These are phyloP conservation scores for Alviniconcha marisindica DNA, from an alignment of 1,140 invertebrate genomes.

Conservation along the genomic window DNA sequence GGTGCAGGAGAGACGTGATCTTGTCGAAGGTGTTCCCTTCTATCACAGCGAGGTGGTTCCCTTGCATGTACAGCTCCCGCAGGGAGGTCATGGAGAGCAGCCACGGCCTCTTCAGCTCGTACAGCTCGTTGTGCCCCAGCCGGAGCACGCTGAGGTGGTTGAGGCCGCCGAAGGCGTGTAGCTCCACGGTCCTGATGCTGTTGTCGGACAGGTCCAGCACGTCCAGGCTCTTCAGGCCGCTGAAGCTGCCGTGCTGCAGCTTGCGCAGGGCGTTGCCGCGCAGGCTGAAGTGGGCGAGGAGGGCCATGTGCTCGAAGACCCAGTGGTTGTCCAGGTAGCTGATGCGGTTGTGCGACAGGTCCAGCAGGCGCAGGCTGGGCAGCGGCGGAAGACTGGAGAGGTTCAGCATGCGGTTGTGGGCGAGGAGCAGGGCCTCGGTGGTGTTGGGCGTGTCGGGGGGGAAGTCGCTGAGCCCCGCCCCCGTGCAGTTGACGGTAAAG, in stretches of 20 bases:
- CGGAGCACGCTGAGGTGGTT: constrained; percentile 60
- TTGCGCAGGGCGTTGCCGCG: constrained; percentile 56
- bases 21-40: constrained; percentile 56
- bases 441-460: constrained; percentile 57
- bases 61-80: constrained; percentile 54
- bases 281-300: constrained; percentile 61
- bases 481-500: constrained; percentile 64
- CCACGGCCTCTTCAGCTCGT: constrained; percentile 58
- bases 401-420: constrained; percentile 59
- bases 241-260: constrained; percentile 64
- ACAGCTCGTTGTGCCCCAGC: constrained; percentile 63
- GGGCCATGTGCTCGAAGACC: constrained; percentile 58
- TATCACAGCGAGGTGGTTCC: constrained; percentile 60
- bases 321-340: constrained; percentile 53
- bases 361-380: constrained; percentile 53
- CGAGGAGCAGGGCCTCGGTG: constrained; percentile 62
- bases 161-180: constrained; percentile 64
- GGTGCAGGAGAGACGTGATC: constrained; percentile 58
- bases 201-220: constrained; percentile 65
- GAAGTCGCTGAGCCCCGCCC: constrained; percentile 43
- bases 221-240: constrained; percentile 61
- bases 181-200: constrained; percentile 59
- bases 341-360: constrained; percentile 65
- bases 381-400: constrained; percentile 55
- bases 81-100: constrained; percentile 64